Conservation (phyloP, 2,113 vertebrate genomes). For the Clinocottus analis region DNA sequence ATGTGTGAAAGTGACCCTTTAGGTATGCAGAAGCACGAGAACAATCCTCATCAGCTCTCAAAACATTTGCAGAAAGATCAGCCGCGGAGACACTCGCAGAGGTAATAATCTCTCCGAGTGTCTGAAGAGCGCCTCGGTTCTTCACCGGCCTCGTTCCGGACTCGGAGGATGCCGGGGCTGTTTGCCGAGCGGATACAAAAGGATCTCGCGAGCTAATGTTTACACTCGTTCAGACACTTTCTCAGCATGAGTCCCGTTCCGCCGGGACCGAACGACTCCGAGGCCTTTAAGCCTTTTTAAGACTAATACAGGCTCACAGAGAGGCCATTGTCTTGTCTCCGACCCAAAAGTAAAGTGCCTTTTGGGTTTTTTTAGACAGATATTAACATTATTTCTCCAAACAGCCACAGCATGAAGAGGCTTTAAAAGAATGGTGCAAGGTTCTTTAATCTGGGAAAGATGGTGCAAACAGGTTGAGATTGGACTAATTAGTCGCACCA, state of each 20-base stretch:
- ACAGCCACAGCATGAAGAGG: slow-evolving; percentile 31
- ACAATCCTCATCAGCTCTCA: slow-evolving; percentile 22
- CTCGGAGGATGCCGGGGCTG: slow-evolving; percentile 49
- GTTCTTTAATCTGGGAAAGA: slow-evolving; percentile 26
- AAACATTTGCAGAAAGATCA: slow-evolving; percentile 61
- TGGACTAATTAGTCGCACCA: slow-evolving; percentile 35
- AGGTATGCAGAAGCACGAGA: slow-evolving; percentile 47
- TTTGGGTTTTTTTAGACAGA: slow-evolving; percentile 10
- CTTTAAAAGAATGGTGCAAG: slow-evolving; percentile 42
- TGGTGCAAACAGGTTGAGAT: slow-evolving; percentile 40
- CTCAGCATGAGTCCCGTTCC: slow-evolving; percentile 53
- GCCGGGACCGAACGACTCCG: slow-evolving; percentile 35
- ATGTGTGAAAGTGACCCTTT: slow-evolving; percentile 58
- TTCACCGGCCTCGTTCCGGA: slow-evolving; percentile 46
- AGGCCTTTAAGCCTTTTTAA: slow-evolving; percentile 41
- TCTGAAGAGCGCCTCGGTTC: slow-evolving; percentile 61
- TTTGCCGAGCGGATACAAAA: slow-evolving; percentile 63
- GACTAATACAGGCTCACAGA: slow-evolving; percentile 36
- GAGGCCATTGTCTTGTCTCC: slow-evolving; percentile 39
- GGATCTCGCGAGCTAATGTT: slow-evolving; percentile 55
- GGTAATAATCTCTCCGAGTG: slow-evolving; percentile 70
- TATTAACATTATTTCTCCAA: slow-evolving; percentile 49
- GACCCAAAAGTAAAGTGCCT: slow-evolving; percentile 41
- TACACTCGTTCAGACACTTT: slow-evolving; percentile 61
- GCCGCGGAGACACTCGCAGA: slow-evolving; percentile 37